phyloP scores from a whole-genome alignment of 1,140 invertebrate species.

The Orchesella cincta region DNA sequence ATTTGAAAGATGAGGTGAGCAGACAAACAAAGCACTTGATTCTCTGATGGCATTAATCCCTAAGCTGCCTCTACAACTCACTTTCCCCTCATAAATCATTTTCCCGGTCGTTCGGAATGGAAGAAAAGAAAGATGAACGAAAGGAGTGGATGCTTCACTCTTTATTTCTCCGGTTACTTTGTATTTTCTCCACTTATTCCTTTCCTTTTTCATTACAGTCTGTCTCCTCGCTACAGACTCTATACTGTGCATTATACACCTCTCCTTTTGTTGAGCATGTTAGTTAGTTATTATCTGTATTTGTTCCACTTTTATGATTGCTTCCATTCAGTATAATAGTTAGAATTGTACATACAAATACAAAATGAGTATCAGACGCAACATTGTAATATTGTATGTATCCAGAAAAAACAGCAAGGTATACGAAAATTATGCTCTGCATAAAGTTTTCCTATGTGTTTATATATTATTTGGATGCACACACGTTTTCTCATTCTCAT shows the following conservation, averaged over 20 bases:
- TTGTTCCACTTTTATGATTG: background rate
- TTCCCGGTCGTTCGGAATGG: background rate
- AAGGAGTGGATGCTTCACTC: background rate
- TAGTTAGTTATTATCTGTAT: background rate
- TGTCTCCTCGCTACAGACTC: no score
- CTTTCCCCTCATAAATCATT: constrained; percentile 32
- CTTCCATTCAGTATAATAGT: background rate
- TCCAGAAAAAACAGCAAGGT: no score
- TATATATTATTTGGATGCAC: no score
- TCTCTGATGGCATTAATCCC: constrained; percentile 33
- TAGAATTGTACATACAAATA: no score
- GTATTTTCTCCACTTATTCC: background rate
- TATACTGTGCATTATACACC: no score
- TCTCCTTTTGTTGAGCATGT: background rate
- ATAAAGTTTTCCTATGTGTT: no score
- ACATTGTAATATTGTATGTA: no score
- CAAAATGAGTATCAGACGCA: no score
- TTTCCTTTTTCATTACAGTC: constrained; percentile 4
- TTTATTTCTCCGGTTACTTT: constrained; percentile 6
- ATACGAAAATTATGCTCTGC: no score
- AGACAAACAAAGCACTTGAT: constrained; percentile 20
- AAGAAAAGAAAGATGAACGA: background rate
- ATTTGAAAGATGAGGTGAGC: constrained; percentile 12
- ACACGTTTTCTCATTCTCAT: no score
- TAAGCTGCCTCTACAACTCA: background rate